Base-by-base conservation (phyloP, 2,888 invertebrate species). In the Sphinx pinastri region DNA sequence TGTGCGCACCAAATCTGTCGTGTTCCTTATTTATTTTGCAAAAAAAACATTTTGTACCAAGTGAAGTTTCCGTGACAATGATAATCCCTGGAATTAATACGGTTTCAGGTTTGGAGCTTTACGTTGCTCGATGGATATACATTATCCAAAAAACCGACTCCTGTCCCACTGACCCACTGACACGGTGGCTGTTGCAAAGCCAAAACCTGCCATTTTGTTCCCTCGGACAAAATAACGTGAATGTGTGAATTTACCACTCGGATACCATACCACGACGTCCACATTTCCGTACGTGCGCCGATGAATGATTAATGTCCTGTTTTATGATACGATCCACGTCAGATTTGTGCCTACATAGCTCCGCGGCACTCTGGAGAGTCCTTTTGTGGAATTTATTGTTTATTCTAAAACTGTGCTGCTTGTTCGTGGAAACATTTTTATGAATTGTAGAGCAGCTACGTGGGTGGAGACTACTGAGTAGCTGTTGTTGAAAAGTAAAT, bases 111-210 rank as follows among this genome's bases (percentile, higher is more conserved):
- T 0, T 49, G 13, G 19, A 51, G 13, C 19, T 63, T 4, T 49
- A 25, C 25, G n/a, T 0, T 82, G 79, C 80, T 58, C 0, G 58
- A 58, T 14, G 58, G 12, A 25, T 13, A 79, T 84, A 82, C 83
- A 81, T 85, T 82, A 72, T 75, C 77, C 76, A 72, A 76, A 74
- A 74, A 74, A 78, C 79, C 79, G 76, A 79, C 78, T 86, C 86
- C 87, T 86, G 91, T 74, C 89, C 92, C 75, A 90, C 85, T 92
- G 87, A 92, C 92, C 92, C 78, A 89, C 82, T 91, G 85, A 89
- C 90, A 88, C 84, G 78, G 72, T 75, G 76, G 81, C 75, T 75
- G 76, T 79, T 81, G 81, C 81, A 80, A 83, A 86, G 86, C 88
- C 84, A 88, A 89, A 88, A 84, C 47, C 83, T 82, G 75, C 79